phyloP scores from a whole-genome alignment of 1,140 invertebrate genomes.

The Ceratitis capitata region DNA sequence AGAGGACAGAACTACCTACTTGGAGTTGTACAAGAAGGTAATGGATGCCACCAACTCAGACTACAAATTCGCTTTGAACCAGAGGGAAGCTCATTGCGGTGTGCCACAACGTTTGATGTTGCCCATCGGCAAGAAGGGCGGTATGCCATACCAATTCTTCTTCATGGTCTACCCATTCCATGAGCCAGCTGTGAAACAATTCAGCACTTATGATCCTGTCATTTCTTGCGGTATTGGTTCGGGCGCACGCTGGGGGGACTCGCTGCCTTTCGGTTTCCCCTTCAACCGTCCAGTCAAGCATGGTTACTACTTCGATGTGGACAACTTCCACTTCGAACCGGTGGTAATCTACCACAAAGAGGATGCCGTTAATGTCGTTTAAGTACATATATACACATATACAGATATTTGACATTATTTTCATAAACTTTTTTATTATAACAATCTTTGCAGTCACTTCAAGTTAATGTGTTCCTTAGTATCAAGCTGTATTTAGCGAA shows the following conservation, averaged over 20 bases:
- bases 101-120: slow-evolving; percentile 74
- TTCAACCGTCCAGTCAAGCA: slow-evolving; percentile 73
- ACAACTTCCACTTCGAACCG: slow-evolving; percentile 75
- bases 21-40: slow-evolving; percentile 59
- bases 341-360: slow-evolving; percentile 72
- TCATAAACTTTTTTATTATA: not conserved
- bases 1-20: slow-evolving; percentile 59
- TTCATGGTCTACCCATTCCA: slow-evolving; percentile 72
- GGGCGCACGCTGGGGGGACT: slow-evolving; percentile 65
- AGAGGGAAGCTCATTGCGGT: slow-evolving; percentile 68
- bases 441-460: not conserved
- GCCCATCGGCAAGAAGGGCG: slow-evolving; percentile 74
- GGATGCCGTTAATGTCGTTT: slow-evolving; percentile 60
- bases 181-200: slow-evolving; percentile 55
- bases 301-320: slow-evolving; percentile 69
- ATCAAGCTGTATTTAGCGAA: slow-evolving; percentile 9
- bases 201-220: slow-evolving; percentile 55
- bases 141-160: slow-evolving; percentile 73
- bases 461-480: not conserved
- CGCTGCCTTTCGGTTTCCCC: slow-evolving; percentile 72
- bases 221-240: slow-evolving; percentile 63
- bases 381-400: no score
- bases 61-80: slow-evolving; percentile 67
- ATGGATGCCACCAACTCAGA: slow-evolving; percentile 64
- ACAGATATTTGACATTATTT: not conserved